phyloP scores from a whole-genome alignment of 2,888 invertebrate genomes.

The Endotricha flammealis region DNA sequence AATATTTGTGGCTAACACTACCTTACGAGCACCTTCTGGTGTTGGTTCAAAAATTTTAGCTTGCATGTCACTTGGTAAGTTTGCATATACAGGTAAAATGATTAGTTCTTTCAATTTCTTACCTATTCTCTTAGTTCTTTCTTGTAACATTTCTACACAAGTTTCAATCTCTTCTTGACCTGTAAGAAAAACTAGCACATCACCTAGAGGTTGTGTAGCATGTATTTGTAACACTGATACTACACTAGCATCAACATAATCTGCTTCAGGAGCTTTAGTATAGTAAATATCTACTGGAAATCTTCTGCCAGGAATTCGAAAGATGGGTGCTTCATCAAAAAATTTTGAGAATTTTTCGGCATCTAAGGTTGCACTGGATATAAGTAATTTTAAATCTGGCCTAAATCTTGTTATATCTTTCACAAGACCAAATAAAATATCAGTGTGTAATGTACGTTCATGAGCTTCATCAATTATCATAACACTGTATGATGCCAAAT shows the following conservation, averaged over 20 bases:
- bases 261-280: constrained; percentile 99
- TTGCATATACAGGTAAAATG: constrained; percentile 97
- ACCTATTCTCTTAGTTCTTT: constrained; percentile 93
- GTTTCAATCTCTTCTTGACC: constrained; percentile 95
- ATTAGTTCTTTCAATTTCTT: constrained; percentile 95
- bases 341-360: constrained; percentile 98
- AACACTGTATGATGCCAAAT: constrained; percentile 96
- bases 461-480: constrained; percentile 99
- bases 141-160: constrained; percentile 92
- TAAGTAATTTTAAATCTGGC: constrained; percentile 95
- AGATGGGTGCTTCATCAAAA: constrained; percentile 99
- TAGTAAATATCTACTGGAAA: constrained; percentile 99
- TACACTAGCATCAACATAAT: constrained; percentile 99
- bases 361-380: constrained; percentile 98
- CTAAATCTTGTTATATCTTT: constrained; percentile 96
- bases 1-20: constrained; percentile 98
- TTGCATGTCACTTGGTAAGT: constrained; percentile 99
- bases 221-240: constrained; percentile 98
- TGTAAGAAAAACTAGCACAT: constrained; percentile 97
- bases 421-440: constrained; percentile 97
- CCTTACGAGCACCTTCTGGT: constrained; percentile 96
- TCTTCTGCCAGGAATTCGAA: constrained; percentile 97
- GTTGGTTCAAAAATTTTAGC: constrained; percentile 99
- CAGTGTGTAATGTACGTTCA: constrained; percentile 98
- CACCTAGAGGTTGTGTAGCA: constrained; percentile 96